Evolutionary conservation across 2,113 vertebrate species (phyloP), one percentile per base, ranked within the genome.

Genomic region (Zosterops hypoxanthus): DNA sequence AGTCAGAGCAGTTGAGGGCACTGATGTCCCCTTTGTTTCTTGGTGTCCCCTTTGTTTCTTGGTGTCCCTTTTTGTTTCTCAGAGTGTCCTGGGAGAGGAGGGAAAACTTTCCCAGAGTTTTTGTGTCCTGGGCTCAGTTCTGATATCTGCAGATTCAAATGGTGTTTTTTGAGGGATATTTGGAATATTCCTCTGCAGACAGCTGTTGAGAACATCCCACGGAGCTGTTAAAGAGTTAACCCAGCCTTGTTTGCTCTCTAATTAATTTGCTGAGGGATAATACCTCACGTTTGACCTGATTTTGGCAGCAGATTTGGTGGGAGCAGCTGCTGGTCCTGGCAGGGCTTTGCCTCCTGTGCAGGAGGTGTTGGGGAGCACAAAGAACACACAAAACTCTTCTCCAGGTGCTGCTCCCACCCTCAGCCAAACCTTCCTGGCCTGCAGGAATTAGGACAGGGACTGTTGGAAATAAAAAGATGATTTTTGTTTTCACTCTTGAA

Each of bases 201-300:
- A 57, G 44, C 65, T 70, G 65, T 24, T 25, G 70, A 56, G 57
- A 59, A 6, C 8, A 1, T 61, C 25, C 21, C 19, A 15, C 44
- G 6, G 50, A 70, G 88, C 80, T 73, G 88, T 20, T 59, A 0
- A 72, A 29, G 50, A 46, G 95, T 92, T 88, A 88, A 86, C 16
- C 9, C 11, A 22, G 55, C 28, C 82, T 86, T 21, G 7, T 92
- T 86, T 86, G 57, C 84, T 90, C 76, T 83, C 55, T 57, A 61
- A 90, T 96, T 82, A 70, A 90, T 83, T 82, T 92, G 50, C 88
- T 88, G 63, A 63, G 73, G 90, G 94, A 59, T 95, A 90, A 95
- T 84, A 47, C 77, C 73, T 84, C 82, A 6, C 16, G 33, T 89
- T 6, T 96, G 91, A 80, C 50, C 94, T 61, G 80, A 12, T 90